Conservation (phyloP, 2,113 vertebrate genomes). For the Manacus vitellinus region DNA sequence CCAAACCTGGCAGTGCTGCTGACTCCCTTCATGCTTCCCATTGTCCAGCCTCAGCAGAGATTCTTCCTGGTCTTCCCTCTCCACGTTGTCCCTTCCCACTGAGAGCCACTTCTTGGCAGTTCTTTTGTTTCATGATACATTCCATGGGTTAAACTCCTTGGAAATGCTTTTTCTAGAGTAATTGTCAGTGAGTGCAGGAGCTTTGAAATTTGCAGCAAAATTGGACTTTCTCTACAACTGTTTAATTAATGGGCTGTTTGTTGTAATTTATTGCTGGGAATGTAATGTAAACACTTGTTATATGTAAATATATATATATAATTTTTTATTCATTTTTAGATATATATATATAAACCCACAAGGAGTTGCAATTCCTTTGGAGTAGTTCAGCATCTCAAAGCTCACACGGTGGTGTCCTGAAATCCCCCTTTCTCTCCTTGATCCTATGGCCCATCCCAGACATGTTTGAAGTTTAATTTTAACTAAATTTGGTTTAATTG, state of each 20-base stretch:
- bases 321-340: background rate
- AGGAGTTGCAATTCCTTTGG: background rate
- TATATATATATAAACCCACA: background rate
- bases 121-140: background rate
- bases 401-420: background rate
- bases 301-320: background rate
- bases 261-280: background rate
- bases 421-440: background rate
- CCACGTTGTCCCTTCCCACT: background rate
- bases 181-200: constrained; percentile 3
- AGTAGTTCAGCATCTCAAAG: background rate
- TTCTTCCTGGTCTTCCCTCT: background rate
- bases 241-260: constrained; percentile 17
- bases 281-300: background rate
- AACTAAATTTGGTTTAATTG: no score
- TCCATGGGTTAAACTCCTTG: background rate
- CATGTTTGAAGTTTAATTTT: background rate
- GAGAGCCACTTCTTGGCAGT: background rate
- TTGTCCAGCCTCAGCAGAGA: background rate
- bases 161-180: background rate
- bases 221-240: background rate
- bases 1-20: background rate
- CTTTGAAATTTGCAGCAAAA: constrained; percentile 8
- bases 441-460: background rate
- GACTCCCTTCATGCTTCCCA: background rate